Base-by-base conservation (phyloP, 2,113 vertebrate genomes). In the Heterotis niloticus region DNA sequence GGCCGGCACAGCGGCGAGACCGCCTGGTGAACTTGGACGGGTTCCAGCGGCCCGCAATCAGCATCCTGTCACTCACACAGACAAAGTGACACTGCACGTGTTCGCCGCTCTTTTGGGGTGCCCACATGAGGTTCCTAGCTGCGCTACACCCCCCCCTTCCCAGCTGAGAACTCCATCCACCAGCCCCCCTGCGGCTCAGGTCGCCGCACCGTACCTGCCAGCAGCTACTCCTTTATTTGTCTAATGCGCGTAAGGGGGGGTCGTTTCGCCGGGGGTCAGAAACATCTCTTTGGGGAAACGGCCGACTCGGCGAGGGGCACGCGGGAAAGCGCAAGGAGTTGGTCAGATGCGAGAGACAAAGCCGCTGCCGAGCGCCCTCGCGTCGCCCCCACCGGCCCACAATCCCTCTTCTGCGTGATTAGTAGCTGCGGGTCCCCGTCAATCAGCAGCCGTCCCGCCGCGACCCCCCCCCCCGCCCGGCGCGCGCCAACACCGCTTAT, bases 1-100 rank as follows among this genome's bases (percentile, higher is more conserved):
- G 34, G 34, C 34, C 7, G 34, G 34, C 34, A 78, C 83, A 82
- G 64, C 86, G 84, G 84, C 81, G 87, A 93, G 91, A 90, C 91
- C 92, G 92, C 93, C 90, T 88, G 86, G 90, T 93, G 94, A 90
- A 93, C 88, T 92, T 97, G 95, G 96, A 95, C 90, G 81, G 60
- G 85, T 79, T 94, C 96, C 95, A 98, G 90, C 93, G 92, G 90
- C 70, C 91, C 90, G 90, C 91, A 91, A 94, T 96, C 95, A 93
- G 93, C 92, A 90, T 90, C 89, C 93, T 94, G 93, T 94, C 93
- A 94, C 92, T 95, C 93, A 94, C 88, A 24, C 91, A 88, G 89
- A 89, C 88, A 52, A 82, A 92, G 87, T 93, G 93, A 93, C 86
- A 88, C 90, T 88, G 85, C 85, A 91, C 90, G 92, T 93, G 93